Evolutionary conservation across 2,797 vertebrate genomes (phyloP), one percentile per base, ranked within the genome.

Genomic region (Ptychadena robeensis): DNA sequence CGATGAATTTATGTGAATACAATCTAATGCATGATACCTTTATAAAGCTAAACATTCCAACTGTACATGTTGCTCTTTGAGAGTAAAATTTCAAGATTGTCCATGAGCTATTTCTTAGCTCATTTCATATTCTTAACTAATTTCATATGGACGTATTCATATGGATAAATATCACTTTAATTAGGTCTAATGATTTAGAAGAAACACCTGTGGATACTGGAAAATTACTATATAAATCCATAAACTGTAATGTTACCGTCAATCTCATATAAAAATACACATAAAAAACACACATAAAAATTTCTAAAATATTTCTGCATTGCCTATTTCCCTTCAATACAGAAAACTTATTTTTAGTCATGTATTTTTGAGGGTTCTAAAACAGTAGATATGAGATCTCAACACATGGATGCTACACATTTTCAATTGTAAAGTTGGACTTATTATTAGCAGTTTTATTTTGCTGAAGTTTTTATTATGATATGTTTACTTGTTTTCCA

Each of bases 401-500:
- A 25, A 3, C 9, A 53, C 18, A 53, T 34, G 31, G 31, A 11
- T 37, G 6, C 12, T 30, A 32, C 67, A n/a, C 15, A 61, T 35
- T 76, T 40, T 65, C n/a, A n/a, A n/a, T n/a, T 27, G 12, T 32
- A 25, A 48, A 32, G 14, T 30, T 10, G 25, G 32, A 57, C 64
- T 25, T 27, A 44, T 27, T 57, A 48, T 57, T 34, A 57, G 34
- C 44, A 79, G 27, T 57, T 68, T 79, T 68, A 68, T 57, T 68
- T 53, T 38, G 9, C 44, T 53, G 25, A 22, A 31, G n/a, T 40
- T 48, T 79, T 38, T 64, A 40, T 35, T 32, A 59, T 59, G 59
- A 61, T 82, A 66, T 76, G 66, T 80, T 80, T 74, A 74, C 76
- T 80, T 53, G 37, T 59, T 75, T 75, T 76, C 31, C 66, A 63